Conservation (phyloP, 2,113 vertebrate genomes). For the Kryptolebias marmoratus region DNA sequence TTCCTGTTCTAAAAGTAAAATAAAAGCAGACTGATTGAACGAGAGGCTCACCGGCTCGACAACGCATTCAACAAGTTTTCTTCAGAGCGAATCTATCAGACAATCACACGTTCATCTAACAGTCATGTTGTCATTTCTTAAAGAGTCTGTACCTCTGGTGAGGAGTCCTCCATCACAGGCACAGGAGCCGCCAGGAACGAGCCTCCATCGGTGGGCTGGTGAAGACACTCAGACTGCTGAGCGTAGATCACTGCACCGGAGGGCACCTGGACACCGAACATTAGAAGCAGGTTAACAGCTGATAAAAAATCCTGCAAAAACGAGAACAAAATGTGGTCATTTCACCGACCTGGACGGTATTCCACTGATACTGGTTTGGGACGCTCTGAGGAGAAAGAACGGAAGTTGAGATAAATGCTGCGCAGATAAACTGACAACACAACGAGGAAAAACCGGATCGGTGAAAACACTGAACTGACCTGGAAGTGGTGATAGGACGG, state of each 20-base stretch:
- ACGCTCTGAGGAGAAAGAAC: background rate
- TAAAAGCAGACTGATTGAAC: no score
- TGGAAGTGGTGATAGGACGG: slow-evolving; percentile 64
- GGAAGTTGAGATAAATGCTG: background rate
- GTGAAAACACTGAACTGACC: slow-evolving; percentile 30
- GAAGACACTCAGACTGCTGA: slow-evolving; percentile 62
- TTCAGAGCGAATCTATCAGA: background rate
- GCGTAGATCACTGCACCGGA: slow-evolving; percentile 51
- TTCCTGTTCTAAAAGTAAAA: no score
- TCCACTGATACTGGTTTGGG: slow-evolving; percentile 45
- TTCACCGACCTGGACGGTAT: slow-evolving; percentile 27
- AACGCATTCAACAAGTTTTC: no score
- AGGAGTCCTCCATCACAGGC: slow-evolving; percentile 42
- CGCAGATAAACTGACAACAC: no score
- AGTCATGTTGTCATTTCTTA: background rate
- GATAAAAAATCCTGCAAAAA: background rate
- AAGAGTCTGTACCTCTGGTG: slow-evolving; percentile 55
- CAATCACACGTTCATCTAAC: background rate
- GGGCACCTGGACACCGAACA: slow-evolving; percentile 44
- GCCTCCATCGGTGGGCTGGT: slow-evolving; percentile 49
- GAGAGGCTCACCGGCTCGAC: no score
- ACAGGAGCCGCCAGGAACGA: slow-evolving; percentile 34
- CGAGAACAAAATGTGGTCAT: background rate
- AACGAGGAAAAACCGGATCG: background rate
- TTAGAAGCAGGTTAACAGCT: background rate